Base-by-base conservation (phyloP, 2,797 vertebrate genomes). In the Muscicapa comitata region DNA sequence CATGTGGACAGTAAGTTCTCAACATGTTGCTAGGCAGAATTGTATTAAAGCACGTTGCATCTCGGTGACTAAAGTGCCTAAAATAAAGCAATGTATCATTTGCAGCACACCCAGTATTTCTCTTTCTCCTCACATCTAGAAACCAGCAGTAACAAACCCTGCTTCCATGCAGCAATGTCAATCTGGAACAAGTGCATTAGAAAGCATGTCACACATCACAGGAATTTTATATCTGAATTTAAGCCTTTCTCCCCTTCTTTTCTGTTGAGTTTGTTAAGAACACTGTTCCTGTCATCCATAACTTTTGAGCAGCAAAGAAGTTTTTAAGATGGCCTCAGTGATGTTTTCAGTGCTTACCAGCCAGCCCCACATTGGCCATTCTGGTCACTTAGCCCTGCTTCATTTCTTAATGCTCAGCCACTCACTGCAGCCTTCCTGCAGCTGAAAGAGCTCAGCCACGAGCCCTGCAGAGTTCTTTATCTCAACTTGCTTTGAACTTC, bases 11-110 rank as follows among this genome's bases (percentile, higher is more conserved):
- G 68, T 55, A 62, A 91, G 72, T 95, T 88, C 92, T 94, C 68
- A 83, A 33, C 3, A 9, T 59, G 94, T 94, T 96, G 92, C 94
- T 96, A 96, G 86, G 94, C 92, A 94, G 85, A 92, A 91, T 50
- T 91, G 78, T 83, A 91, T 66, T 87, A 92, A 83, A 94, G 67
- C 83, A 63, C 14, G 45, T 89, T 77, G 29, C 72, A 88, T 92
- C 73, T 77, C 62, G 35, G 2, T 88, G 87, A 89, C 85, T 93
- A 45, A 88, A 88, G 33, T 53, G 47, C 72, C 70, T 77, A 35
- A 89, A 88, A 83, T 88, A 85, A 93, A 85, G 53, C 61, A 65
- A 20, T 28, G 24, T 48, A 33, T 84, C 50, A 53, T 88, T 78
- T 85, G 50, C 47, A 76, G 67, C 35, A 72, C 23, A 42, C 45